Evolutionary conservation across 1,140 invertebrate genomes (phyloP).

Genomic region (Drosophila bocki): DNA sequence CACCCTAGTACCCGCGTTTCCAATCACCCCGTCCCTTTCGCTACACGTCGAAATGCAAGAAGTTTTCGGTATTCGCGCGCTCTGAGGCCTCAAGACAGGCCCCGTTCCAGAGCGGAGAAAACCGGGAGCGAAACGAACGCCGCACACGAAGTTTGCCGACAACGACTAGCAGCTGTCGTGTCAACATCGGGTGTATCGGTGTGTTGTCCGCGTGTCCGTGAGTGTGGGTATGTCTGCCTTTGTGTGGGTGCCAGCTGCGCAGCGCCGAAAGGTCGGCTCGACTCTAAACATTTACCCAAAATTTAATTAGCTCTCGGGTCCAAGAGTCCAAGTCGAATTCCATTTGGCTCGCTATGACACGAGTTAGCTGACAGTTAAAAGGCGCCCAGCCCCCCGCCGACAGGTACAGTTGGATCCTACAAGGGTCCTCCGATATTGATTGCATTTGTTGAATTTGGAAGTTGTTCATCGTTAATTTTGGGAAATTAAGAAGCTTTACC

Average conservation of each 20-base stretch:
- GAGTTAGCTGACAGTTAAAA: conserved; percentile 15
- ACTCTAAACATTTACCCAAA: conserved; percentile 69
- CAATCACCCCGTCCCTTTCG: conserved; percentile 35
- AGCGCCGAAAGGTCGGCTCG: conserved; percentile 66
- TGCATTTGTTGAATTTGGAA: not conserved
- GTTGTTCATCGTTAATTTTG: not conserved
- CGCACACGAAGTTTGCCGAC: conserved; percentile 40
- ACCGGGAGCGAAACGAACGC: conserved; percentile 35
- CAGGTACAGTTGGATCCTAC: conserved; percentile 19
- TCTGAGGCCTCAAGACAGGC: conserved; percentile 73
- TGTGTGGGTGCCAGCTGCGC: conserved; percentile 57
- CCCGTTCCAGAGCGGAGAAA: conserved; percentile 69
- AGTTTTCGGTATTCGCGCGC: conserved; percentile 76
- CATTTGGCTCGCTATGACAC: conserved; percentile 25
- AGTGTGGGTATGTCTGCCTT: conserved; percentile 8
- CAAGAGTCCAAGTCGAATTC: conserved; percentile 34
- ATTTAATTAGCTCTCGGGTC: conserved; percentile 54
- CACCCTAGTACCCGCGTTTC: conserved; percentile 23
- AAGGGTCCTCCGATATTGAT: not conserved
- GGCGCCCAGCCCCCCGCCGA: not conserved
- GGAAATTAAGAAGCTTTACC: not conserved
- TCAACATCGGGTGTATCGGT: conserved; percentile 12
- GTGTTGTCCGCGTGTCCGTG: conserved; percentile 16
- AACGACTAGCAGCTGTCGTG: conserved; percentile 46
- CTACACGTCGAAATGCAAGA: conserved; percentile 60